Evolutionary conservation across 2,113 vertebrate species (phyloP).

Genomic region (Phalacrocorax aristotelis): DNA sequence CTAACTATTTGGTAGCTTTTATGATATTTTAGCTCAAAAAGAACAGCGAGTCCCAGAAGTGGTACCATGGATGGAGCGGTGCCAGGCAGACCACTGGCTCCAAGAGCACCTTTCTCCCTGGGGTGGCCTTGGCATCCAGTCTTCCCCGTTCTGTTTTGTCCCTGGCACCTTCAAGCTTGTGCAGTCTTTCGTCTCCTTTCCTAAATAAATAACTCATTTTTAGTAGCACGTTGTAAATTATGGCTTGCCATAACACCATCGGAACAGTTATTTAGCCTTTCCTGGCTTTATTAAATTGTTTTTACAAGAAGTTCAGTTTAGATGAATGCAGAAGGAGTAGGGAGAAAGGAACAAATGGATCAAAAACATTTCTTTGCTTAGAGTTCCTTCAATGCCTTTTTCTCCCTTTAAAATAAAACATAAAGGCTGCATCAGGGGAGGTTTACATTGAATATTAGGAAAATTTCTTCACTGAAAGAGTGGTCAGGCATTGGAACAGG

Average conservation of each 20-base stretch:
- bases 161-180: slow-evolving; percentile 65
- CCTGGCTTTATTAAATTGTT: neutral
- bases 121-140: slow-evolving; percentile 63
- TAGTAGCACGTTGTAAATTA: neutral
- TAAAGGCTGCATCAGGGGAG: too few relatives aligned
- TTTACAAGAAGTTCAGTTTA: neutral
- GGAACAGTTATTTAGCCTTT: neutral
- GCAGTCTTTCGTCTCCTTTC: slow-evolving; percentile 71
- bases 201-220: slow-evolving; percentile 33
- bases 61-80: slow-evolving; percentile 71
- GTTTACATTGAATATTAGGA: too few relatives aligned
- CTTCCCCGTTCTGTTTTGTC: slow-evolving; percentile 73
- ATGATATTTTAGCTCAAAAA: neutral
- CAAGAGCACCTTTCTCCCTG: slow-evolving; percentile 70
- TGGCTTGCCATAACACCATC: neutral
- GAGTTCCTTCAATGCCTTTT: slow-evolving; percentile 69
- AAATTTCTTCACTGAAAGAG: too few relatives aligned
- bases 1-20: neutral
- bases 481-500: too few relatives aligned
- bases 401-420: slow-evolving; percentile 48
- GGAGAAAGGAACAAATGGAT: neutral
- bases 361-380: slow-evolving; percentile 29
- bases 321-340: neutral
- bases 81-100: slow-evolving; percentile 71
- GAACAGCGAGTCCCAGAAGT: slow-evolving; percentile 57